These are phyloP conservation scores for Paguma larvata DNA, from an alignment of 2,797 vertebrate species.

Conservation along the genomic window DNA sequence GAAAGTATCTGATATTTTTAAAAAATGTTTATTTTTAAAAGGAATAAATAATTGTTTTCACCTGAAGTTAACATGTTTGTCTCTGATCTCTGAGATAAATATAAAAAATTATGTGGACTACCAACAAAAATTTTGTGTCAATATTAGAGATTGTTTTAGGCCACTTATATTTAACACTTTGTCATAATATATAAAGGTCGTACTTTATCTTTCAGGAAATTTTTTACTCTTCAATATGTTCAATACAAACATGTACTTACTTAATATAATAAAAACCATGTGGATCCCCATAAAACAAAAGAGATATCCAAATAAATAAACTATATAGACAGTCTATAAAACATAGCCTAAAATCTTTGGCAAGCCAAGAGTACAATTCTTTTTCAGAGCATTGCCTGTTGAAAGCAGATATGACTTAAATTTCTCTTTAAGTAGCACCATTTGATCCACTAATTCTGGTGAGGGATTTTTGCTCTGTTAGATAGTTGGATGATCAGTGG, in stretches of 20 bases:
- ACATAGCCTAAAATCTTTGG: conserved; percentile 23
- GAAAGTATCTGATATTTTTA: conserved; percentile 1
- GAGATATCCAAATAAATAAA: conserved; percentile 31
- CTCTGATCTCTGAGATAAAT: conserved; percentile 27
- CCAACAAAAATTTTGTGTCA: background rate
- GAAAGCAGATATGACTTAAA: conserved; percentile 49
- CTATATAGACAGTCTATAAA: conserved; percentile 51
- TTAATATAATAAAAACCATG: conserved; percentile 8
- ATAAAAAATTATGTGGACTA: background rate
- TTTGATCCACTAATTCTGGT: background rate
- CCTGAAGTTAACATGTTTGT: background rate
- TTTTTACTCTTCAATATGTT: background rate
- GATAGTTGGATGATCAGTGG: background rate
- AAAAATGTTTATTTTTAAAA: conserved; percentile 24
- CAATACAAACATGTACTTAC: background rate
- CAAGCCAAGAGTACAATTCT: conserved; percentile 3
- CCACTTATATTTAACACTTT: conserved; percentile 30
- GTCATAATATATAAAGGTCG: background rate
- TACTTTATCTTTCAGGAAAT: conserved; percentile 44
- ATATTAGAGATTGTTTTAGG: conserved; percentile 9
- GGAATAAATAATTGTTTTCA: background rate
- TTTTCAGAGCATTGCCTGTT: conserved; percentile 55
- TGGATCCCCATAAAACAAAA: conserved; percentile 9
- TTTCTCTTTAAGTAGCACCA: background rate
- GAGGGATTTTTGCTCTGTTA: background rate